Conservation (phyloP, 1,140 invertebrate genomes). For the Phthorimaea operculella region DNA sequence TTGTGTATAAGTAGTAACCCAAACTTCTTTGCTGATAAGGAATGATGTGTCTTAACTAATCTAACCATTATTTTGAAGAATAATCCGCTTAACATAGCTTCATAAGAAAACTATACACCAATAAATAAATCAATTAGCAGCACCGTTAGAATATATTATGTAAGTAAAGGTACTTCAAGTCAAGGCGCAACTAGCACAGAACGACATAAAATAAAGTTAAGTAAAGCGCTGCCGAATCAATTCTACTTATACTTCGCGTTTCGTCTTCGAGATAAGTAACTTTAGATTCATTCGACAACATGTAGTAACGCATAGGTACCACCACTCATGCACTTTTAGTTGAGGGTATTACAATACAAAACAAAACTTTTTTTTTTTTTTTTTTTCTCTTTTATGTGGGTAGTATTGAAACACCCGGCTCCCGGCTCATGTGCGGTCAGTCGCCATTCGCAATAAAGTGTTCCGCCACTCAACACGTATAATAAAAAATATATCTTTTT, state of each 20-base stretch:
- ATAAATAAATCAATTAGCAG: no score
- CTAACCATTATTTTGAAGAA: no score
- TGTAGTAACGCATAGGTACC: conserved; percentile 1
- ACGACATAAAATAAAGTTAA: no score
- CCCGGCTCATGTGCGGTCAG: not conserved
- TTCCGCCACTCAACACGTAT: not conserved
- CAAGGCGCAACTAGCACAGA: no score
- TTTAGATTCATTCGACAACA: conserved; percentile 1
- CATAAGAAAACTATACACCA: no score
- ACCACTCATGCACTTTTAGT: not conserved
- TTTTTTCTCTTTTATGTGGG: not conserved
- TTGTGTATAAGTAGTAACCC: no score
- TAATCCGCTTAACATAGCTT: no score
- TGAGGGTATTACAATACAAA: not conserved
- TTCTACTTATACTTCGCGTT: conserved; percentile 1
- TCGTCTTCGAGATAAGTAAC: not conserved
- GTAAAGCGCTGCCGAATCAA: no score
- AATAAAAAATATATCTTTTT: not conserved
- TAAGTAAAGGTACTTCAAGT: no score
- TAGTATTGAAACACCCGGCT: not conserved
- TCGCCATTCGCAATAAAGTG: not conserved
- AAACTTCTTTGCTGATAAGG: no score
- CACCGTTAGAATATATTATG: no score
- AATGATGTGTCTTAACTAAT: no score
- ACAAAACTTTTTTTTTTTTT: not conserved